phyloP scores from a whole-genome alignment of 2,797 vertebrate species.

The Sarcoramphus papa region DNA sequence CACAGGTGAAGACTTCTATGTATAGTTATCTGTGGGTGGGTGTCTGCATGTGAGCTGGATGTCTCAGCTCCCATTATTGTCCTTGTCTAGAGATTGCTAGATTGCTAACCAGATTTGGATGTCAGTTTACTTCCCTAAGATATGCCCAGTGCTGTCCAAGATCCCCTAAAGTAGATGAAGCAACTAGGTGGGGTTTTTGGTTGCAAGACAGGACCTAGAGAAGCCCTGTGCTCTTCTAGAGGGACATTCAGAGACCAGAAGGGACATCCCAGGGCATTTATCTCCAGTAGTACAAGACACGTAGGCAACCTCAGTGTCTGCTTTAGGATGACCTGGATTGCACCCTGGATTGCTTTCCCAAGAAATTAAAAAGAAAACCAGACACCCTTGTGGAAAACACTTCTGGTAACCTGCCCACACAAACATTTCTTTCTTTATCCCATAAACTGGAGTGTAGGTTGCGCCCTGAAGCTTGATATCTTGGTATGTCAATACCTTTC shows the following conservation, averaged over 20 bases:
- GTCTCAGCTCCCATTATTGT: background rate
- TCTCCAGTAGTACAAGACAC: background rate
- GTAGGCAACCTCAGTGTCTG: background rate
- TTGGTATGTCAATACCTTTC: background rate
- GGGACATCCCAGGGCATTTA: background rate
- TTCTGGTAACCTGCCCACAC: background rate
- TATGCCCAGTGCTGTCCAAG: background rate
- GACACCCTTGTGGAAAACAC: background rate
- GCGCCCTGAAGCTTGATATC: background rate
- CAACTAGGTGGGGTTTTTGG: fast-evolving
- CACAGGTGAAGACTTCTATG: background rate
- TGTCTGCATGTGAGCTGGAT: background rate
- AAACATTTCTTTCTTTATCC: background rate
- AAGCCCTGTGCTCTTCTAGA: background rate
- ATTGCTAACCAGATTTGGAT: background rate
- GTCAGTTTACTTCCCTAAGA: background rate
- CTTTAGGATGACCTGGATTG: background rate
- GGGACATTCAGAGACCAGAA: background rate
- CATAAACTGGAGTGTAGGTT: background rate
- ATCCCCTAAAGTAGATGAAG: background rate
- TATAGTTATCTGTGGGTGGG: background rate
- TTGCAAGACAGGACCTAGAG: background rate
- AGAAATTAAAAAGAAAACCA: background rate
- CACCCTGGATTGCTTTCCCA: background rate
- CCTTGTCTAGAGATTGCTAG: background rate